phyloP scores from a whole-genome alignment of 2,113 vertebrate species.

The Ranitomeya imitator region DNA sequence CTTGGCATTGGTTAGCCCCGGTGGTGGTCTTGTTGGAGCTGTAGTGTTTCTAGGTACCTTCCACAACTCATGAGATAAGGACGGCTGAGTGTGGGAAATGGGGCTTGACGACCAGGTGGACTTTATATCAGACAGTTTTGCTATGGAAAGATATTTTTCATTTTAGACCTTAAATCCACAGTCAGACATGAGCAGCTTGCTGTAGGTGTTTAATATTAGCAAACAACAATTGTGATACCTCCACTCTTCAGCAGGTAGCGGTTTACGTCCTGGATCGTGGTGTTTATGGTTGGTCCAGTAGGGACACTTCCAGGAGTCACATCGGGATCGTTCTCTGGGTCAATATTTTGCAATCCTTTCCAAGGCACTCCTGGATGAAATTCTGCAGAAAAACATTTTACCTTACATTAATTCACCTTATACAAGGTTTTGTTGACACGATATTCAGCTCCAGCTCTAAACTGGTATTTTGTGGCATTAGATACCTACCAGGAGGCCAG shows the following conservation, averaged over 20 bases:
- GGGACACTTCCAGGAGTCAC: conserved; percentile 97
- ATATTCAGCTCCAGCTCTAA: background rate
- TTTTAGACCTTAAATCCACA: background rate
- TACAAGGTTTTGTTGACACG: background rate
- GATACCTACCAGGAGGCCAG: conserved; percentile 92
- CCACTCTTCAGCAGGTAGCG: conserved; percentile 96
- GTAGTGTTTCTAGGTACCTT: conserved; percentile 91
- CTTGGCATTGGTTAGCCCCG: conserved; percentile 92
- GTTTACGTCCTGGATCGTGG: conserved; percentile 97
- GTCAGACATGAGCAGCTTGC: background rate
- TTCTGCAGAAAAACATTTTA: conserved; percentile 70
- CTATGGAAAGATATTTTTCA: conserved; percentile 66
- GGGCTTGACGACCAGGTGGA: conserved; percentile 94
- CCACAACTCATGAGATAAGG: conserved; percentile 95
- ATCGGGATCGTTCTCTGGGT: conserved; percentile 96
- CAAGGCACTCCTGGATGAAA: conserved; percentile 98
- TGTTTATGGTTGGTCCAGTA: conserved; percentile 95
- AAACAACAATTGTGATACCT: conserved; percentile 72
- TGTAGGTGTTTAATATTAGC: too few relatives aligned
- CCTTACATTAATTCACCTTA: background rate
- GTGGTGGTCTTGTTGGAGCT: conserved; percentile 90
- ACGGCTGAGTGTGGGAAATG: conserved; percentile 90
- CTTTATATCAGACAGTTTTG: conserved; percentile 96
- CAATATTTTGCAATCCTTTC: conserved; percentile 98
- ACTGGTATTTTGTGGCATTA: background rate